Conservation (phyloP, 2,797 vertebrate genomes). For the Crocidura indochinensis region DNA sequence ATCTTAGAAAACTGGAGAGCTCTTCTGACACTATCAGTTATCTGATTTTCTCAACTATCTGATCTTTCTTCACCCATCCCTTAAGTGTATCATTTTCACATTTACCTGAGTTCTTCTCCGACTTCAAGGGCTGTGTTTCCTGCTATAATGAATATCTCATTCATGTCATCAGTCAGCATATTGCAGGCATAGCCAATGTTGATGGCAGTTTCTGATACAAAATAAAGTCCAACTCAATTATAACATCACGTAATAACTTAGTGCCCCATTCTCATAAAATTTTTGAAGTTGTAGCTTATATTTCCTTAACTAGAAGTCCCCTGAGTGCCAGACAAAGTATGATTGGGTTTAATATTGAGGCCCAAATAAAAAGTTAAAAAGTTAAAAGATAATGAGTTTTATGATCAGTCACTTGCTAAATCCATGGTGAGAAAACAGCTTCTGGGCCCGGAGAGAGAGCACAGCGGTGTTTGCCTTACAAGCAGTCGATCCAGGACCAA, state of each 20-base stretch:
- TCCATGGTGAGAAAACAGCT: too few species aligned
- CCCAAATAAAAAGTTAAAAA: too few species aligned
- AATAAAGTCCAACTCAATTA: slow-evolving; percentile 64
- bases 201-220: slow-evolving; percentile 92
- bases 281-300: slow-evolving; percentile 7
- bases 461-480: too few species aligned
- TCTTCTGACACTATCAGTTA: too few species aligned
- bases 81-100: neutral
- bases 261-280: neutral
- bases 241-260: neutral
- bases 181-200: slow-evolving; percentile 95
- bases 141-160: slow-evolving; percentile 92
- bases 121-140: slow-evolving; percentile 90
- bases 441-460: too few species aligned
- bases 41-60: neutral
- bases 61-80: neutral
- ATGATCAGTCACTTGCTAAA: too few species aligned
- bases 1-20: too few species aligned
- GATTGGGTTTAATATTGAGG: neutral
- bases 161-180: slow-evolving; percentile 94
- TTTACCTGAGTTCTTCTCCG: slow-evolving; percentile 92
- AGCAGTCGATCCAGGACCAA: too few species aligned
- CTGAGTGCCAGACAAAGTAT: neutral
- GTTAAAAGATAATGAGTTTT: too few species aligned
- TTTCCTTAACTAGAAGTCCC: neutral